These are phyloP conservation scores for Saxicola maurus DNA, from an alignment of 2,797 vertebrate species.

Conservation along the genomic window DNA sequence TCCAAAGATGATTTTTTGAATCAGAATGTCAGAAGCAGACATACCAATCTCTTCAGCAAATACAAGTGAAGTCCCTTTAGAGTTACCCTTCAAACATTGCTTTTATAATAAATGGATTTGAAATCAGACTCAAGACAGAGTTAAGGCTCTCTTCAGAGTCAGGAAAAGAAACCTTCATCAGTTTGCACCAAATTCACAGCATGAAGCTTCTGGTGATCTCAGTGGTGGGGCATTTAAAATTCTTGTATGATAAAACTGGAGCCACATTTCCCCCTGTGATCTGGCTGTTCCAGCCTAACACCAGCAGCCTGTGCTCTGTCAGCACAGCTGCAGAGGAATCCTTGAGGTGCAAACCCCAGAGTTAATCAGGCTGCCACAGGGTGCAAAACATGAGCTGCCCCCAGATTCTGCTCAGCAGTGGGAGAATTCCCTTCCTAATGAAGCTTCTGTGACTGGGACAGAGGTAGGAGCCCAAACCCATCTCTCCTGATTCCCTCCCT, in stretches of 20 bases:
- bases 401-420: background rate
- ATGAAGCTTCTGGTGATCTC: background rate
- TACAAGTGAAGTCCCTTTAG: background rate
- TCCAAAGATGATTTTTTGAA: background rate
- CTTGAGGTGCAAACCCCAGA: background rate
- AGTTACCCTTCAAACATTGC: background rate
- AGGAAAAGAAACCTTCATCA: background rate
- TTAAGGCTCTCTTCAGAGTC: background rate
- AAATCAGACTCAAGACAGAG: background rate
- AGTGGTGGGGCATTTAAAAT: background rate
- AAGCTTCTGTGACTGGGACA: background rate
- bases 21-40: background rate
- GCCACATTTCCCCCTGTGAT: background rate
- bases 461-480: background rate
- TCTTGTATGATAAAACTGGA: background rate
- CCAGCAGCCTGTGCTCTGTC: background rate
- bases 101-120: background rate
- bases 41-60: background rate
- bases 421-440: background rate
- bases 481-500: background rate
- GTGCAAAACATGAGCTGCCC: background rate
- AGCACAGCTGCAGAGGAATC: background rate
- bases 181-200: background rate
- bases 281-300: fast-evolving
- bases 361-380: background rate